Base-by-base conservation (phyloP, 2,113 vertebrate genomes). In the Leuciscus idus region DNA sequence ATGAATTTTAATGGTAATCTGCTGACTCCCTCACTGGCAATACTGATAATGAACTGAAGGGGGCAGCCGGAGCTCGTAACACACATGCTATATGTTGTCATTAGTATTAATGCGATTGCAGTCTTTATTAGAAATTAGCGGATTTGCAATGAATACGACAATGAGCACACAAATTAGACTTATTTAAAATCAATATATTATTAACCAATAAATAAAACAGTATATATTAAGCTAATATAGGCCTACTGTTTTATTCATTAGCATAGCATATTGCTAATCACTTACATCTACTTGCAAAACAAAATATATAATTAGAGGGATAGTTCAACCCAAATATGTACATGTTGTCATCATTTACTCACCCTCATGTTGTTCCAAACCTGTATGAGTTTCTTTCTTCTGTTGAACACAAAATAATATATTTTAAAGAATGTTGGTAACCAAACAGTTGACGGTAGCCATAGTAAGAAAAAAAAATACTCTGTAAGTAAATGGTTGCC, bases 51-150 rank as follows among this genome's bases (percentile, higher is more conserved):
- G 26, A 52, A 50, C 81, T 33, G 46, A 52, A 82, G 81, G 62
- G 80, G 81, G 81, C 75, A 55, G 46, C 17, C 48, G 26, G 26
- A 52, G 81, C 28, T 82, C 64, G 46, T 8, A 36, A 33, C 28
- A 68, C 43, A 13, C 23, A 23, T 55, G 9, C 10, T 8, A 1
- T 61, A 23, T 61, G 6, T 48, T 5, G 11, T 68, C 46, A 4
- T 30, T 19, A 23, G 15, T 5, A n/a, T 52, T 52, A 23, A 15
- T 26, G 39, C 11, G 8, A 81, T 19, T 81, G 7, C 13, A 39
- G 12, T 75, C 72, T 7, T 57, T 15, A 23, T 39, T 79, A 15
- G n/a, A 59, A 15, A 80, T 39, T 17, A 26, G 6, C 30, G 13
- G 6, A 6, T 36, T 59, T 59, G 19, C 52, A 4, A 23, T 57